A percentile compares a stretch with the other conserved stretches of the same genome.
Evolutionary conservation across 1,140 invertebrate species (phyloP).

Genomic region (Macrostomum lignano): DNA sequence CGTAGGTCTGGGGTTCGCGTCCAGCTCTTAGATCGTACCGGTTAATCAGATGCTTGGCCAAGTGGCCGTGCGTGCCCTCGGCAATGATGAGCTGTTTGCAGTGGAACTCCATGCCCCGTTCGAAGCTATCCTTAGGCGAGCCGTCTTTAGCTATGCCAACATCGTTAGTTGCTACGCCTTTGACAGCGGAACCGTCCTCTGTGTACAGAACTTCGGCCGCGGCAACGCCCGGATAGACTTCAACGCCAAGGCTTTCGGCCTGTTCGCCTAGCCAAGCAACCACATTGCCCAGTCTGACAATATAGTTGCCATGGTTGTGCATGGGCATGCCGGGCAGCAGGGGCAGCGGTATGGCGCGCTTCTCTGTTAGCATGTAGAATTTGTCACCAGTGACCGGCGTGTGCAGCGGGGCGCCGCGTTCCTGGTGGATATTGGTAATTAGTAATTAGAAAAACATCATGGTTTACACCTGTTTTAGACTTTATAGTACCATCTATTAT

Average conservation of each 20-base stretch:
- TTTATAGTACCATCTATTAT: too few relatives aligned
- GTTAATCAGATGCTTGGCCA: constrained; percentile 63
- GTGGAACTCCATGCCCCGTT: constrained; percentile 87
- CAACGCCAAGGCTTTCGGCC: constrained; percentile 79
- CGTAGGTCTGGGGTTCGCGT: constrained; percentile 69
- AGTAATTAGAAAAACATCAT: not conserved
- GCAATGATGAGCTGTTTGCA: constrained; percentile 90
- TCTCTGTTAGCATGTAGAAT: constrained; percentile 55
- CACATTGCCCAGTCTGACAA: constrained; percentile 74
- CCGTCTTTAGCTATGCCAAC: constrained; percentile 94
- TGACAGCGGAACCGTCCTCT: constrained; percentile 66
- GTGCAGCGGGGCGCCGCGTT: constrained; percentile 55
- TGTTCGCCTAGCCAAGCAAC: constrained; percentile 82
- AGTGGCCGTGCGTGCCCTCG: constrained; percentile 89
- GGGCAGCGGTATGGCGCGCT: constrained; percentile 48
- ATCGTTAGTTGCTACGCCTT: constrained; percentile 88
- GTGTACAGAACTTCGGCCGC: constrained; percentile 40
- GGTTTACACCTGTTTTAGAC: constrained; percentile 1
- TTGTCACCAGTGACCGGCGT: constrained; percentile 62
- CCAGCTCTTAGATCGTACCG: constrained; percentile 54
- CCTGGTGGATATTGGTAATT: constrained; percentile 1
- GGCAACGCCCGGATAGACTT: constrained; percentile 80
- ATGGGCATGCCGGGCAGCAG: constrained; percentile 58
- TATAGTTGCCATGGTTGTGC: constrained; percentile 91
- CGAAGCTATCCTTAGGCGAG: constrained; percentile 78